These are phyloP conservation scores for Drosophila demipolita DNA, from an alignment of 2,888 invertebrate species.

Conservation along the genomic window DNA sequence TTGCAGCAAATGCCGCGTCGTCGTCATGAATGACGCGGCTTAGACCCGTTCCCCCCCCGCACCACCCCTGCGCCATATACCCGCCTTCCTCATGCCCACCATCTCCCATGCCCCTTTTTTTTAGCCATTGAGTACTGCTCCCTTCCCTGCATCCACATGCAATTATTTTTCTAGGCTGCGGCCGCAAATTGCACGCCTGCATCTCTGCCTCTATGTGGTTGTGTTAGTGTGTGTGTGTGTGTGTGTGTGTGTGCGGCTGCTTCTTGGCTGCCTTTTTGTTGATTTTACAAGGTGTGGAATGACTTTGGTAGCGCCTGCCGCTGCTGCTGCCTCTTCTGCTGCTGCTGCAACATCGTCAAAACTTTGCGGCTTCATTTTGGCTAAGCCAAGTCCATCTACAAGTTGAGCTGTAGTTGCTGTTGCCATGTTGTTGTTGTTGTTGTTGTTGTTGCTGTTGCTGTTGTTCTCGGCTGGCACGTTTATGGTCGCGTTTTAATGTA, in stretches of 20 bases:
- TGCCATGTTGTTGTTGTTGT: constrained; percentile 23
- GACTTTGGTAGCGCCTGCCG: constrained; percentile 79
- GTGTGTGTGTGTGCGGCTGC: constrained; percentile 36
- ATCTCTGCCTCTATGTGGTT: constrained; percentile 32
- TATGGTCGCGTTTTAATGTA: constrained; percentile 82
- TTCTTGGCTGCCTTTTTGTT: constrained; percentile 67
- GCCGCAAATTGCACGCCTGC: constrained; percentile 73
- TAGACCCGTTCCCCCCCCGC: constrained; percentile 39
- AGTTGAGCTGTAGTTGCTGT: constrained; percentile 32
- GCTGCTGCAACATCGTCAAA: constrained; percentile 61
- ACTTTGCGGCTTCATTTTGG: constrained; percentile 63
- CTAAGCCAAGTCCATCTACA: constrained; percentile 53
- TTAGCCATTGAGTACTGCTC: constrained; percentile 15
- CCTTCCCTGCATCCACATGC: constrained; percentile 62
- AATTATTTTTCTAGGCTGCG: constrained; percentile 76
- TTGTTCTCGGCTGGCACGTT: constrained; percentile 64
- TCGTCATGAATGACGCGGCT: constrained; percentile 75
- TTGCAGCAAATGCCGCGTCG: constrained; percentile 70
- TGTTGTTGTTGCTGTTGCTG: constrained; percentile 25
- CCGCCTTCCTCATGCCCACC: constrained; percentile 5
- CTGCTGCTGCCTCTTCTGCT: constrained; percentile 22
- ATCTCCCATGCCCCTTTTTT: constrained; percentile 31
- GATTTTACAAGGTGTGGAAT: constrained; percentile 82
- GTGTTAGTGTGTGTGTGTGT: constrained; percentile 16
- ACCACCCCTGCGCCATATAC: not conserved